Evolutionary conservation across 2,797 vertebrate genomes (phyloP).

Genomic region (Octomys mimax): DNA sequence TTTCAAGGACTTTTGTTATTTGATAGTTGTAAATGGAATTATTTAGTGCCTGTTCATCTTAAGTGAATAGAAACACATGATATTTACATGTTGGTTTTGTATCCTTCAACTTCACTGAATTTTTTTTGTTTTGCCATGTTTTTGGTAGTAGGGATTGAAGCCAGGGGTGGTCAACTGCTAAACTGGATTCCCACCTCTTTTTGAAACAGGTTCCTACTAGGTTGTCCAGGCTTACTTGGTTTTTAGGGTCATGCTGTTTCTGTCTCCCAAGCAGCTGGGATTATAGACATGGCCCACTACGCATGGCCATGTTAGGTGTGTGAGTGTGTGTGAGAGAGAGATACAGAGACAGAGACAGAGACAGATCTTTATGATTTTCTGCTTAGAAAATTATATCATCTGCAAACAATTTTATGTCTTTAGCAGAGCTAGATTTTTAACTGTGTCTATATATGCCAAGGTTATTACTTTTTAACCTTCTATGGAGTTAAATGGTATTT

Average conservation of each 20-base stretch:
- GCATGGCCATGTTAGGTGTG: not conserved
- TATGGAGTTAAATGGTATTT: constrained; percentile 17
- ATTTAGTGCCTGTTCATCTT: not conserved
- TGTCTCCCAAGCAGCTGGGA: not conserved
- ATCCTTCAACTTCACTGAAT: not conserved
- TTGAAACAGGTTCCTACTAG: not conserved
- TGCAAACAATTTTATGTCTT: constrained; percentile 6
- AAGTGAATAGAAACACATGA: not conserved
- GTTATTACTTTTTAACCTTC: constrained; percentile 50
- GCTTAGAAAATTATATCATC: not conserved
- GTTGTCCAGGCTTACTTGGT: not conserved
- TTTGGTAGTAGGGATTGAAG: not conserved
- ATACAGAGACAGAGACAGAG: not conserved
- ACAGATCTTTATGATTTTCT: constrained; percentile 24
- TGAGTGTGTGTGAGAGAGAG: not conserved
- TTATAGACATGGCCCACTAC: not conserved
- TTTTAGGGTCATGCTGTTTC: not conserved
- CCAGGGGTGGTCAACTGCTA: not conserved
- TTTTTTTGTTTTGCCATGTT: not conserved
- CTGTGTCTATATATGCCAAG: constrained; percentile 20
- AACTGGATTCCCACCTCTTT: not conserved
- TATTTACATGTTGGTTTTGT: constrained; percentile 39
- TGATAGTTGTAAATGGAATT: not conserved
- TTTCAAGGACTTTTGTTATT: constrained; percentile 24
- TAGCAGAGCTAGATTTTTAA: constrained; percentile 54